Percentiles rank a stretch among this genome's conserved stretches.
Conservation (phyloP, 1,140 invertebrate species). For the Zophobas atratus region DNA sequence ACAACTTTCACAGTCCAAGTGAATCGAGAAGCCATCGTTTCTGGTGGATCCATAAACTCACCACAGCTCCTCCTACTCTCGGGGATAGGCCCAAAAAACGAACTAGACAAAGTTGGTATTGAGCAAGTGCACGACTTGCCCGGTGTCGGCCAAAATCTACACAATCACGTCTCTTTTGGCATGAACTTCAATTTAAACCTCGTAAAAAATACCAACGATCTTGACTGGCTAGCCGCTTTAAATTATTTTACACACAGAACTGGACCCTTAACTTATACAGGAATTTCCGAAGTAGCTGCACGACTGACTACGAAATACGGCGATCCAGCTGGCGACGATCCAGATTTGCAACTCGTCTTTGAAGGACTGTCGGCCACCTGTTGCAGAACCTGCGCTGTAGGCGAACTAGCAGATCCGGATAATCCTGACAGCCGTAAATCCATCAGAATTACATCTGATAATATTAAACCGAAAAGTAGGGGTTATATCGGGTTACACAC, state of each 20-base stretch:
- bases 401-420: conserved; percentile 69
- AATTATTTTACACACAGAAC: conserved; percentile 73
- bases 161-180: conserved; percentile 77
- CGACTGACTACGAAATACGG: conserved; percentile 71
- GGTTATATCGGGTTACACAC: conserved; percentile 60
- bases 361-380: conserved; percentile 76
- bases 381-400: conserved; percentile 69
- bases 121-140: conserved; percentile 73
- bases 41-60: conserved; percentile 80
- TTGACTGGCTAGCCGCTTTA: conserved; percentile 72
- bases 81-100: conserved; percentile 75
- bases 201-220: conserved; percentile 70
- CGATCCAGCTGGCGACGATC: conserved; percentile 68
- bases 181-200: conserved; percentile 69
- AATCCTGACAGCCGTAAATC: conserved; percentile 57
- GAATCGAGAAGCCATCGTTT: conserved; percentile 77
- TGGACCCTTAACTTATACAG: conserved; percentile 74
- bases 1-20: conserved; percentile 71
- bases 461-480: conserved; percentile 46
- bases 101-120: conserved; percentile 69
- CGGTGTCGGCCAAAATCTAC: conserved; percentile 82
- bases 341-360: conserved; percentile 78
- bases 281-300: conserved; percentile 73
- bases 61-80: conserved; percentile 86
- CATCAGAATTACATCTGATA: conserved; percentile 35